Evolutionary conservation across 2,113 vertebrate species (phyloP).

Genomic region (Sander vitreus): DNA sequence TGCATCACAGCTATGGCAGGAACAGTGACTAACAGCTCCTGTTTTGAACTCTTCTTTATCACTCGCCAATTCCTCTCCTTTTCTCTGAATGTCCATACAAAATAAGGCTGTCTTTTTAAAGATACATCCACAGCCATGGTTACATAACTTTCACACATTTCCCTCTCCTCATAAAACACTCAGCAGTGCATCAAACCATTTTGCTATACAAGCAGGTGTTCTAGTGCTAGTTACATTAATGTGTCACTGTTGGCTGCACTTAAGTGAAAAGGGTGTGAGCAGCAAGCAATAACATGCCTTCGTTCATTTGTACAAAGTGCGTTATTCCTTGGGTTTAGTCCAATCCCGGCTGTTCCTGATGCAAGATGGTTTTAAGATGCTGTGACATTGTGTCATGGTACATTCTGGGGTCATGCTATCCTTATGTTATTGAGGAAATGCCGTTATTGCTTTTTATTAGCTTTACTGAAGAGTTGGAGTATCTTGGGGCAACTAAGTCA

Average conservation of each 20-base stretch:
- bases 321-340: constrained; percentile 30
- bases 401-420: neutral
- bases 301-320: constrained; percentile 24
- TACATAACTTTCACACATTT: constrained; percentile 56
- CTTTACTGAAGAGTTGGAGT: neutral
- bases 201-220: constrained; percentile 30
- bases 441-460: neutral
- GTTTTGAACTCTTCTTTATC: constrained; percentile 10
- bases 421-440: constrained; percentile 2
- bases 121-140: constrained; percentile 8
- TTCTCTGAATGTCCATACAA: neutral
- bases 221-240: constrained; percentile 26
- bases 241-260: constrained; percentile 48
- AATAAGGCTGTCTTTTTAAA: constrained; percentile 2
- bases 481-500: neutral
- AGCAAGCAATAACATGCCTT: constrained; percentile 21
- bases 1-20: neutral
- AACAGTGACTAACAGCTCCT: constrained; percentile 16
- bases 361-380: neutral
- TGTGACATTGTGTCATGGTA: constrained; percentile 18
- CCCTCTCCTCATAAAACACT: constrained; percentile 45
- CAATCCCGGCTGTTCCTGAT: constrained; percentile 13
- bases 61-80: constrained; percentile 8
- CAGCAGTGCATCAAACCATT: constrained; percentile 35
- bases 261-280: constrained; percentile 28